A percentile compares a stretch with the other conserved stretches of the same genome.
Conservation (phyloP, 1,140 invertebrate genomes). For the Pogonus chalceus region DNA sequence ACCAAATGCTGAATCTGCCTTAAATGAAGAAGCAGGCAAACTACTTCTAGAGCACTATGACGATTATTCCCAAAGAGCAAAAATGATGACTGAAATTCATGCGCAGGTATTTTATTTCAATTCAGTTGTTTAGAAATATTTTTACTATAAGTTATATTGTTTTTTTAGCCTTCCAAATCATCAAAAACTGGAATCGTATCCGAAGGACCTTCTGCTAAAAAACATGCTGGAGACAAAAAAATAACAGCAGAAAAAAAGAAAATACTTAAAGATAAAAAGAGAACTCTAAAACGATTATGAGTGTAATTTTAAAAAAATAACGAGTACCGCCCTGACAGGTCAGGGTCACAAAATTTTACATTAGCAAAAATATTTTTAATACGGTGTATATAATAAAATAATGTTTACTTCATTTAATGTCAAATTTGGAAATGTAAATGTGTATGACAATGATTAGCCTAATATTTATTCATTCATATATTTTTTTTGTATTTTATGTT, state of each 20-base stretch:
- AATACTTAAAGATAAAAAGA: constrained; percentile 73
- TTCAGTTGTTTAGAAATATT: too few species aligned
- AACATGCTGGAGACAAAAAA: constrained; percentile 74
- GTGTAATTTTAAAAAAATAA: constrained; percentile 13
- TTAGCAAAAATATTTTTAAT: constrained; percentile 6
- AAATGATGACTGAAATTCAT: constrained; percentile 93
- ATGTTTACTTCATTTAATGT: too few species aligned
- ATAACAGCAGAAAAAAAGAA: constrained; percentile 66
- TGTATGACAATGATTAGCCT: too few species aligned
- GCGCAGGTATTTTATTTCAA: constrained; percentile 57
- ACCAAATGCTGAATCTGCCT: constrained; percentile 87
- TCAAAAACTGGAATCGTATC: constrained; percentile 34
- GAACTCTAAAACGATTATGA: constrained; percentile 83
- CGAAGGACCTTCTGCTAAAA: constrained; percentile 69
- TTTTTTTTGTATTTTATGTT: too few species aligned
- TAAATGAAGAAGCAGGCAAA: constrained; percentile 91
- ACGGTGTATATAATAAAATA: too few species aligned
- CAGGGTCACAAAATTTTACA: not conserved
- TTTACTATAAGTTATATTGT: constrained; percentile 10
- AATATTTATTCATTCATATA: too few species aligned
- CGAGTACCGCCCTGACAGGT: not conserved
- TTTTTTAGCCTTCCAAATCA: constrained; percentile 36
- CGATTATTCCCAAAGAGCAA: constrained; percentile 79
- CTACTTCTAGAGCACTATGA: constrained; percentile 83
- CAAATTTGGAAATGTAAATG: too few species aligned